Evolutionary conservation across 2,888 invertebrate species (phyloP), one percentile per base, ranked within the genome.

Genomic region (Ophion ellenae): DNA sequence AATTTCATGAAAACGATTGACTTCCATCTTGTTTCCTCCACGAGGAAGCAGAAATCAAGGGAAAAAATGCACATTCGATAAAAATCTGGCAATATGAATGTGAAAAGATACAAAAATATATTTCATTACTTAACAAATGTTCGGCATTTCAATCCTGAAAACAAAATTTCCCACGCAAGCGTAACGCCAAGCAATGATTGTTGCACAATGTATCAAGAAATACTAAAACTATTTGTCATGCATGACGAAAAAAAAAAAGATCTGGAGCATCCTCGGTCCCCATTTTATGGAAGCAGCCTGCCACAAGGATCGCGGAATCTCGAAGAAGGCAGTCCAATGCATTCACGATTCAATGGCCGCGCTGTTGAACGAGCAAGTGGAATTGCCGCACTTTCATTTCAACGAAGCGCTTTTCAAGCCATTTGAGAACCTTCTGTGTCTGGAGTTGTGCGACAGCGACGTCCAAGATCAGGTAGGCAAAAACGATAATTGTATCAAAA

Each of bases 261-360:
- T 97, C 32, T 99, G 99, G 99, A 97, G 97, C 14, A 97, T 98
- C 0, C 97, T 98, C 0, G 98, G 98, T 0, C 97, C 98, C 0
- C 98, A 99, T 94, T 96, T 99, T 80, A 98, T 99, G 96, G 98
- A 99, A 96, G 98, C 98, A 32, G 98, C 98, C 2, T 98, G 98
- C 89, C 98, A 98, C 94, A 97, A 97, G 90, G 98, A 99, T 92
- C 96, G 97, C 40, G 96, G 96, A 81, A 97, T 99, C 81, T 98
- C 98, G 0, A 98, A 98, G 93, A 97, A 98, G 90, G 98, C 98
- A 0, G 98, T 99, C 47, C 97, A 97, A 88, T 98, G 98, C 90
- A 97, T 99, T 86, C 99, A 99, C 92, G 99, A 99, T 91, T 97
- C 98, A 28, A 97, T 99, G 73, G 98, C 97, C 1, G 97, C 98